Evolutionary conservation across 2,113 vertebrate genomes (phyloP), one percentile per base, ranked within the genome.

Genomic region (Mesembrinibis cayennensis): DNA sequence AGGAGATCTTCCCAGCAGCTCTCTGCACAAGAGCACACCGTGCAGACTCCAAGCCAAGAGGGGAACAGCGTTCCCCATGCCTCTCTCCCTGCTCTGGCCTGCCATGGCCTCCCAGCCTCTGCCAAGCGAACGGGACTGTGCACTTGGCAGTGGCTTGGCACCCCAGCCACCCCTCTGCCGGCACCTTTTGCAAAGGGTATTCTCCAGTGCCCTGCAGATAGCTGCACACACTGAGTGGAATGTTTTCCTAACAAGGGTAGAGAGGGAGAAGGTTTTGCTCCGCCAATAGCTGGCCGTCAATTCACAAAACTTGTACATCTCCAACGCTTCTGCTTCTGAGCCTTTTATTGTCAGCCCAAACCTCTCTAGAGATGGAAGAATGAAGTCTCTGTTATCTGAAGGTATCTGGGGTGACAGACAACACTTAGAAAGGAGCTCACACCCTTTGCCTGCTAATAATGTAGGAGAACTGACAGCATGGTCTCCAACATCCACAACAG

Each of bases 1-100:
- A 96, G 94, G 93, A 97, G 95, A 93, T 94, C 92, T 86, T 97
- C 93, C 95, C 85, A 93, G 92, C 92, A 90, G 90, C 82, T 93
- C 88, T 63, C 91, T 62, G 61, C 55, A 61, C 66, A n/a, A 66
- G 78, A 87, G 66, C 70, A 77, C 61, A 19, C 8, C 80, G 59
- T 21, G 67, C 45, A 65, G 47, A 47, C 61, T 52, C 45, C 7
- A 69, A 87, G 89, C 89, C 87, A 84, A 89, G 56, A 59, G 55
- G 72, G 59, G 44, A 84, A 63, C 2, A 38, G 73, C 3, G 1
- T 49, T 76, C 87, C 67, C 85, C 0, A 1, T 7, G 56, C 53
- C 58, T 3, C 42, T 76, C 58, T 32, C 69, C 58, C 44, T 17
- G 42, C 79, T 38, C 80, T 50, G 56, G 91, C 58, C 76, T 86